Percentiles rank a stretch among this genome's conserved stretches.
Evolutionary conservation across 30 jellyfish, hydroid and myxozoan genomes (phyloP).

Genomic region (Aurelia aurita complex sp. Pacific): DNA sequence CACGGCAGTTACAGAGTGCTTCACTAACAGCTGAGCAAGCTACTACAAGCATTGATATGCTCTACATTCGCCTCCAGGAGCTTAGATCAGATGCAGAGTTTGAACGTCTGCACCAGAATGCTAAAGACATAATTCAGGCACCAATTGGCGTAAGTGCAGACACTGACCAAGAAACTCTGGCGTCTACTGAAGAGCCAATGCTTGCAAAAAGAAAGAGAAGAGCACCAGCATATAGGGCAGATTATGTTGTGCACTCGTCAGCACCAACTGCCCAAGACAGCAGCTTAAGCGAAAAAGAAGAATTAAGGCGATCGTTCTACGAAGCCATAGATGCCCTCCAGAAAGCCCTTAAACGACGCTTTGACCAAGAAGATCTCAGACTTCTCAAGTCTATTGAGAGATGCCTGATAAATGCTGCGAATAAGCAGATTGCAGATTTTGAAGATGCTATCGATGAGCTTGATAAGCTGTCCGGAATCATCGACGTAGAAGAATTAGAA

Average conservation of each 20-base stretch:
- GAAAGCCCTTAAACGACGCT: constrained; percentile 44
- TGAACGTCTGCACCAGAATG: constrained; percentile 5
- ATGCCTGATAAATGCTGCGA: neutral
- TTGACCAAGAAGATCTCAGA: constrained; percentile 30
- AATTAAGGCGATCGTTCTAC: constrained; percentile 28
- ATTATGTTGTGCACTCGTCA: constrained; percentile 20
- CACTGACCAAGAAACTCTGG: constrained; percentile 35
- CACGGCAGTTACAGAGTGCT: constrained; percentile 49
- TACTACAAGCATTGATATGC: constrained; percentile 41
- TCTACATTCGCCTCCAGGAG: constrained; percentile 43
- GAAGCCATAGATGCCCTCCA: constrained; percentile 22
- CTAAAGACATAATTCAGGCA: neutral
- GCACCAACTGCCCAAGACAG: constrained; percentile 23
- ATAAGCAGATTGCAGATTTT: neutral
- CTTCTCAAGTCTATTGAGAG: constrained; percentile 1
- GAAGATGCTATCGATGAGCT: neutral
- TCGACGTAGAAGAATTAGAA: neutral
- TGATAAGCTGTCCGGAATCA: constrained; percentile 8
- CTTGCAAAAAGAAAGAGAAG: constrained; percentile 32
- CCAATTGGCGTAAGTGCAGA: constrained; percentile 32
- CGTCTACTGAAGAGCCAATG: constrained; percentile 25
- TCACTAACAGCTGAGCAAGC: constrained; percentile 67
- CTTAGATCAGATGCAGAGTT: constrained; percentile 47
- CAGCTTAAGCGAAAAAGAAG: constrained; percentile 28
- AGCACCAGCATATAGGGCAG: constrained; percentile 31